These are phyloP conservation scores for Nestor notabilis DNA, from an alignment of 2,113 vertebrate genomes.

Conservation along the genomic window DNA sequence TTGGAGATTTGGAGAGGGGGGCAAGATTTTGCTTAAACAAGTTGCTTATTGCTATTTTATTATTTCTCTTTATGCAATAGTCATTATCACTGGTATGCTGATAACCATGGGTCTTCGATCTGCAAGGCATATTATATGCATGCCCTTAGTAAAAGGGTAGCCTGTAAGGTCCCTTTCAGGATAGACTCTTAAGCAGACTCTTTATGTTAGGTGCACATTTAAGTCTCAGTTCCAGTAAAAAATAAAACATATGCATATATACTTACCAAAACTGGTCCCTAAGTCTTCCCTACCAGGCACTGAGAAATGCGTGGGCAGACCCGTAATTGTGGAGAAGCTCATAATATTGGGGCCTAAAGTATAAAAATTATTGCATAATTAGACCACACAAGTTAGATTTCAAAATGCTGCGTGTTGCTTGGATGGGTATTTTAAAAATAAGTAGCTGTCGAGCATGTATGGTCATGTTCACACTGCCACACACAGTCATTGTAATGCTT, in stretches of 20 bases:
- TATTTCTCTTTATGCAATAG: not conserved
- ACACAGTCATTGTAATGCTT: constrained; percentile 72
- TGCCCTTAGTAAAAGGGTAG: not conserved
- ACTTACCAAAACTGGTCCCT: constrained; percentile 12
- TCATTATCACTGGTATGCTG: not conserved
- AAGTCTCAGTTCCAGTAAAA: not conserved
- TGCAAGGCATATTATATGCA: not conserved
- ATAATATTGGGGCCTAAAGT: constrained; percentile 64
- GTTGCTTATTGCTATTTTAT: not conserved
- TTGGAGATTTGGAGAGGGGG: not conserved
- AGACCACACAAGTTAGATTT: constrained; percentile 70
- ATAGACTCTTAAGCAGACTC: not conserved
- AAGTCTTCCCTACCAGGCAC: constrained; percentile 19
- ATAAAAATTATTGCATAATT: constrained; percentile 68
- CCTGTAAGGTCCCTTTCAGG: not conserved
- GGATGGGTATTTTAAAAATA: constrained; percentile 62
- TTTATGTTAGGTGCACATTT: not conserved
- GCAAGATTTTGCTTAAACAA: not conserved
- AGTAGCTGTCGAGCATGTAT: constrained; percentile 50
- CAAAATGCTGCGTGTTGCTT: constrained; percentile 53
- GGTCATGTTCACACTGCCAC: constrained; percentile 63
- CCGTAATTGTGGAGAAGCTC: constrained; percentile 57
- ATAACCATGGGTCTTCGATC: not conserved
- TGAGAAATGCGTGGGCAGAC: constrained; percentile 62
- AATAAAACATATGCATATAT: not conserved